Percentiles rank a stretch among this genome's conserved stretches.
phyloP scores from a whole-genome alignment of 2,113 vertebrate genomes.

The Phylloscopus trochilus region DNA sequence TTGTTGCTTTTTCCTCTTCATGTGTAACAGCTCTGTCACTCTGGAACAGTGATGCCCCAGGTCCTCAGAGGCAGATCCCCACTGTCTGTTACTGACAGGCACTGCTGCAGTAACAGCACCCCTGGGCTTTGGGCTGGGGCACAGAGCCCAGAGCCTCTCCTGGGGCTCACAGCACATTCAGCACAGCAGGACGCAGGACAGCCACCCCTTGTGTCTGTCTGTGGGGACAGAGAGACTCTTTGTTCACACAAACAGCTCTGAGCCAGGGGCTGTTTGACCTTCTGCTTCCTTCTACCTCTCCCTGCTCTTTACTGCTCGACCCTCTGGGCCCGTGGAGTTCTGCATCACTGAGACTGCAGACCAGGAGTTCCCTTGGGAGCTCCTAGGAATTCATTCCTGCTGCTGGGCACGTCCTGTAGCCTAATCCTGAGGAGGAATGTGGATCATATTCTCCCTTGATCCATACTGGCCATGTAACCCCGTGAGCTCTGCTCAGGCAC shows the following conservation, averaged over 20 bases:
- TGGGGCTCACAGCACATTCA: neutral
- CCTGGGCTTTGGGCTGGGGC: neutral
- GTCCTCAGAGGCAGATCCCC: neutral
- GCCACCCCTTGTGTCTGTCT: neutral
- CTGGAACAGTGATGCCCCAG: neutral
- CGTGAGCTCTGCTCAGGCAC: neutral
- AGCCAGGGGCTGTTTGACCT: neutral
- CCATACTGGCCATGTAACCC: accelerated
- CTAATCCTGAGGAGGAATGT: neutral
- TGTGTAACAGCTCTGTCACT: neutral
- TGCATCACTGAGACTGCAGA: neutral
- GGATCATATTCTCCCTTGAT: neutral
- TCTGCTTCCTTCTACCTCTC: conserved; percentile 37
- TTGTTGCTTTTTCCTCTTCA: neutral
- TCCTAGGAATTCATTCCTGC: neutral
- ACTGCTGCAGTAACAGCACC: neutral
- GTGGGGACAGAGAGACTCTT: neutral
- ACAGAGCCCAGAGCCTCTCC: neutral
- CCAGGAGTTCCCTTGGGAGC: neutral
- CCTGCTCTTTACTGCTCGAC: neutral
- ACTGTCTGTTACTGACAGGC: neutral
- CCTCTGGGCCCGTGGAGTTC: neutral
- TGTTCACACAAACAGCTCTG: neutral
- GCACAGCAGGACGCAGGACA: neutral
- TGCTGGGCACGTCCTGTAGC: neutral